A percentile compares a stretch with the other conserved stretches of the same genome.
Conservation (phyloP, 2,888 invertebrate genomes). For the Lysandra coridon region DNA sequence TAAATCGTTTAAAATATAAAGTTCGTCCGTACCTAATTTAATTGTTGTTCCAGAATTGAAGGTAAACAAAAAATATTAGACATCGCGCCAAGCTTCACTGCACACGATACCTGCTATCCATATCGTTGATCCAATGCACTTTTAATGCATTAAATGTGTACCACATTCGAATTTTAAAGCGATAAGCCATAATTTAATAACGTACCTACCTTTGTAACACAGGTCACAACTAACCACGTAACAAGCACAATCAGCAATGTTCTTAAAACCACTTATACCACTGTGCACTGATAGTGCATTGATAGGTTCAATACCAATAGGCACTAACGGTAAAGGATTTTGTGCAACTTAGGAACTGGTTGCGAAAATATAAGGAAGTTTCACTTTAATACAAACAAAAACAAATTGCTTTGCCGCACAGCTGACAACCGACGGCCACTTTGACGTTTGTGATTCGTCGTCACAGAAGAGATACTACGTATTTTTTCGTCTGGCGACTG, state of each 20-base stretch:
- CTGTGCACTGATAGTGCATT: background rate
- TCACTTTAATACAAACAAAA: conserved; percentile 10
- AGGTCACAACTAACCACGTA: background rate
- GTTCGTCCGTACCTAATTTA: background rate
- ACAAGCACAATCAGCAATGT: background rate
- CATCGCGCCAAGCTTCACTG: background rate
- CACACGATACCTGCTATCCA: background rate
- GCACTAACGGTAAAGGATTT: background rate
- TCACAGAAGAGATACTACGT: no score
- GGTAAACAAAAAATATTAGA: conserved; percentile 11
- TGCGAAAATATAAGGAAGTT: background rate
- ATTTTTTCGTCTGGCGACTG: background rate
- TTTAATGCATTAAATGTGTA: background rate
- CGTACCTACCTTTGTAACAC: background rate
- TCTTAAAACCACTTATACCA: background rate
- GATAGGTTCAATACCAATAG: background rate
- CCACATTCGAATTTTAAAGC: background rate
- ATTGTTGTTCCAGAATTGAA: background rate
- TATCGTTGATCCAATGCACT: background rate
- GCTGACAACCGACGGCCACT: background rate
- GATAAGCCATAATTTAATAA: background rate
- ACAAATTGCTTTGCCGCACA: background rate
- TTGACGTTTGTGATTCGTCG: background rate
- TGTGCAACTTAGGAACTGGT: conserved; percentile 15
- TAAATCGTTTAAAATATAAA: background rate